Evolutionary conservation across 2,888 invertebrate species (phyloP).

Genomic region (Caenorhabditis sp.): DNA sequence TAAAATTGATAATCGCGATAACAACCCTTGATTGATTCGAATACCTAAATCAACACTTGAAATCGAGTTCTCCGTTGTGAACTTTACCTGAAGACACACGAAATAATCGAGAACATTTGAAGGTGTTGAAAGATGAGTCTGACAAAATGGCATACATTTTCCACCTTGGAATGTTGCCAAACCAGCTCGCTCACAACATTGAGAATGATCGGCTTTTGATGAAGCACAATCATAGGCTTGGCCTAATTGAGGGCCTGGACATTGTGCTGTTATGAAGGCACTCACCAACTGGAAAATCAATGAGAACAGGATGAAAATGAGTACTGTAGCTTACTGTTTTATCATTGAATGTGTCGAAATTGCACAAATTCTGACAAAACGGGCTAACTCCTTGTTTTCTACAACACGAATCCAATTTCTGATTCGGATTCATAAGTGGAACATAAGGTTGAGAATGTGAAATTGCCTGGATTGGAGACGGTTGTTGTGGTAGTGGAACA

Average conservation of each 20-base stretch:
- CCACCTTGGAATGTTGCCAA: conserved; percentile 58
- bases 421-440: conserved; percentile 57
- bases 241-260: conserved; percentile 65
- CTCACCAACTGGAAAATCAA: conserved; percentile 55
- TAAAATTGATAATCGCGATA: conserved; percentile 55
- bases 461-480: not conserved
- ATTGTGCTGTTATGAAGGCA: conserved; percentile 64
- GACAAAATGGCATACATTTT: conserved; percentile 67
- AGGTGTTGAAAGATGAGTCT: conserved; percentile 63
- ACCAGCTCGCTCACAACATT: conserved; percentile 58
- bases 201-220: conserved; percentile 61
- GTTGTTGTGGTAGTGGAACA: conserved; percentile 17
- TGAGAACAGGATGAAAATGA: not conserved
- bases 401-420: conserved; percentile 65
- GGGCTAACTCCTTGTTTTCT: conserved; percentile 56
- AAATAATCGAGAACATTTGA: conserved; percentile 66
- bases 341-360: conserved; percentile 67
- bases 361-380: conserved; percentile 63
- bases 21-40: conserved; percentile 50
- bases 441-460: conserved; percentile 8
- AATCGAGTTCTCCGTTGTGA: too few relatives aligned
- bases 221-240: conserved; percentile 68
- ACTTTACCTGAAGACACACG: conserved; percentile 51
- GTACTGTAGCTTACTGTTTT: conserved; percentile 53
- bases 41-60: conserved; percentile 28